These are phyloP conservation scores for Australoheros scitulus DNA, from an alignment of 2,113 vertebrate species.

Conservation along the genomic window DNA sequence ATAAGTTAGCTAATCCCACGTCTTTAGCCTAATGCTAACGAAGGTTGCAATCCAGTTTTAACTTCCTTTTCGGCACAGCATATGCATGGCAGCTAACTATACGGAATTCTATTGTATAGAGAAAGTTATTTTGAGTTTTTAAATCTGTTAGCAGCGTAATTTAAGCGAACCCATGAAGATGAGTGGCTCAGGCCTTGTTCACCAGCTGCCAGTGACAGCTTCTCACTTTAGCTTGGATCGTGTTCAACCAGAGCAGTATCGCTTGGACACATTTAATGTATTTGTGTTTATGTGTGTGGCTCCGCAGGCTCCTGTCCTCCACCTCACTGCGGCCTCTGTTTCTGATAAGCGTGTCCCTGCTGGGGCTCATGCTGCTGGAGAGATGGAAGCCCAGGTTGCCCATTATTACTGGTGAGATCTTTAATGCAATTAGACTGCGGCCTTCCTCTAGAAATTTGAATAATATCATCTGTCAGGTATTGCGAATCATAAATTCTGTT, in stretches of 20 bases:
- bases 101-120: not conserved
- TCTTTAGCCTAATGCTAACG: conserved; percentile 62
- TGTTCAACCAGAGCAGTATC: no score
- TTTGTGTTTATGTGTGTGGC: not conserved
- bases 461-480: not conserved
- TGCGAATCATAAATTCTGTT: not conserved
- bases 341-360: conserved; percentile 87
- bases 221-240: not conserved
- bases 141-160: not conserved
- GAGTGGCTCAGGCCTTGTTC: conserved; percentile 20
- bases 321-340: conserved; percentile 91
- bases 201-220: conserved; percentile 42
- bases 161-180: conserved; percentile 4
- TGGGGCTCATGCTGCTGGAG: conserved; percentile 89
- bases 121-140: not conserved
- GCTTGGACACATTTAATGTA: not conserved
- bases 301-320: conserved; percentile 90
- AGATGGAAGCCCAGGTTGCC: conserved; percentile 91
- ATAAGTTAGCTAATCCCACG: conserved; percentile 69
- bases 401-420: conserved; percentile 80
- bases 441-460: fast-evolving
- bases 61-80: not conserved
- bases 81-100: fast-evolving
- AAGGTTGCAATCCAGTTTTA: not conserved
- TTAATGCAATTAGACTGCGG: not conserved